Base-by-base conservation (phyloP, 2,113 vertebrate genomes). In the Sylvia atricapilla region DNA sequence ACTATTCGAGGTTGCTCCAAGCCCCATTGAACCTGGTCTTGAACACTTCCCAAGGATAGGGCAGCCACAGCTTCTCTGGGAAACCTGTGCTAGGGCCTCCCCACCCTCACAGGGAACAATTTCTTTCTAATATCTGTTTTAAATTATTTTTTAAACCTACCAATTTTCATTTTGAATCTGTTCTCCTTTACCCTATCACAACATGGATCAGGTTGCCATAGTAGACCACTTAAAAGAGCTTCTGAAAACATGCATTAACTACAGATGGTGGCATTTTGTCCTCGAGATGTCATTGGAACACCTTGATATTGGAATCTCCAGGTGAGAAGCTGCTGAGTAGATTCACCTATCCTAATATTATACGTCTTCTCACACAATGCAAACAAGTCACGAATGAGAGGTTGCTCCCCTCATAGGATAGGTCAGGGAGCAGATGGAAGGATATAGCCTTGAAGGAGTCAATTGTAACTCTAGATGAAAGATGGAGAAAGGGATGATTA, bases 401-500 rank as follows among this genome's bases (percentile, higher is more conserved):
- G 10, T 23, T 31, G 11, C 44, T 63, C 37, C n/a, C n/a, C n/a
- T n/a, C 13, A 11, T 2, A n/a, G 18, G 4, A 22, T 22, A 9
- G 55, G 10, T 37, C 21, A 60, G 15, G 21, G 35, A 31, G 30
- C 9, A 55, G 33, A 37, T 24, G 11, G 19, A 68, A 33, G 30
- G 50, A 72, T 52, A 24, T 10, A 39, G n/a, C 22, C 43, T 46
- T 64, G 37, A 68, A 70, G 28, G 33, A 91, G 6, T 2, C 39
- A 59, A 0, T 67, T 72, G 13, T 70, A 9, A 47, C 16, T 67
- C 47, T 39, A 6, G n/a, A 68, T 22, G 20, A 60, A 4, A 18
- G 13, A 23, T 0, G 3, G n/a, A 72, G 3, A 5, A 8, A 47
- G 17, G 12, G 2, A 3, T 25, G 15, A 35, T 4, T 0, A 7